phyloP scores from a whole-genome alignment of 1,140 invertebrate species.

The Drosophila aff. region DNA sequence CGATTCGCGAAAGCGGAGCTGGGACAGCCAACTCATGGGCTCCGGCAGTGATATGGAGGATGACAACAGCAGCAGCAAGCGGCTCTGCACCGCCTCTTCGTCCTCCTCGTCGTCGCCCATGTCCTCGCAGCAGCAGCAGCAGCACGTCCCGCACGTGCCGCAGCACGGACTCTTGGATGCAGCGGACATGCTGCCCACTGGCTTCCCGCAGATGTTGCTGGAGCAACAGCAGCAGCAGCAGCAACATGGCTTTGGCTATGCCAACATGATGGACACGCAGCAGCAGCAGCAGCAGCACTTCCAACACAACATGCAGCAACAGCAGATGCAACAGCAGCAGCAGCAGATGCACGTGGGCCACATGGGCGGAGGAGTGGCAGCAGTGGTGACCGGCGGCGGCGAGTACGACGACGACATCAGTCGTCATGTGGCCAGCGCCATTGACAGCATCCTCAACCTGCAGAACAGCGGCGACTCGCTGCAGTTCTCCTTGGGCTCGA shows the following conservation, averaged over 20 bases:
- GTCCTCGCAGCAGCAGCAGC: conserved; percentile 71
- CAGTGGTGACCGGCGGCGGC: conserved; percentile 48
- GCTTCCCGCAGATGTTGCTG: conserved; percentile 66
- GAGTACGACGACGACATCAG: conserved; percentile 88
- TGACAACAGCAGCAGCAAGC: conserved; percentile 72
- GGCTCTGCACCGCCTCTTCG: conserved; percentile 68
- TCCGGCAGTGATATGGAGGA: conserved; percentile 74
- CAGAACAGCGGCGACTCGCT: conserved; percentile 86
- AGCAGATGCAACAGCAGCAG: conserved; percentile 43
- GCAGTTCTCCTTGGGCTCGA: conserved; percentile 80
- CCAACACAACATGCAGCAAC: conserved; percentile 66
- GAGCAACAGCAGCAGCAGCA: conserved; percentile 74
- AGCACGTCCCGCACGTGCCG: conserved; percentile 44
- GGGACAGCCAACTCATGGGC: conserved; percentile 78
- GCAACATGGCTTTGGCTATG: conserved; percentile 68
- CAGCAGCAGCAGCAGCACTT: conserved; percentile 59
- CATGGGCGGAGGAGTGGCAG: conserved; percentile 44
- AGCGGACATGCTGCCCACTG: conserved; percentile 64
- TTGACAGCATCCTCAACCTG: conserved; percentile 91
- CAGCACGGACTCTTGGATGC: conserved; percentile 73
- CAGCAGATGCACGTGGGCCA: conserved; percentile 75
- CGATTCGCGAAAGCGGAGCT: conserved; percentile 69
- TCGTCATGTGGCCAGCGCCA: conserved; percentile 91
- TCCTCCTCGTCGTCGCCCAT: conserved; percentile 71
- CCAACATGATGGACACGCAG: conserved; percentile 60